phyloP scores from a whole-genome alignment of 2,797 vertebrate genomes.

The Synanceia verrucosa region DNA sequence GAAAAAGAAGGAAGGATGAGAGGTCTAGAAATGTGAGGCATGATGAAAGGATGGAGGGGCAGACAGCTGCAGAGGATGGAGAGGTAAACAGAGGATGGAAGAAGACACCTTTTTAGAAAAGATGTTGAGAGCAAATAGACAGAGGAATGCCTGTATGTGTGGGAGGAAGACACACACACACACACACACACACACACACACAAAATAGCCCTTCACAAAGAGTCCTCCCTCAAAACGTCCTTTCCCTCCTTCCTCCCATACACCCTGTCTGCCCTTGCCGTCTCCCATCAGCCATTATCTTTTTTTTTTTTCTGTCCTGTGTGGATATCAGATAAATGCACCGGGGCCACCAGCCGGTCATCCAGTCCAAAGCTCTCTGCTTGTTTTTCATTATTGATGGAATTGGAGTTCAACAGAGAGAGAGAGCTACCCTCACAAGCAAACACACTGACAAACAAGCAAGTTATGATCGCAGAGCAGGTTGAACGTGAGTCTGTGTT shows the following conservation, averaged over 20 bases:
- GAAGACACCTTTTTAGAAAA: conserved; percentile 19
- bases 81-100: conserved; percentile 9
- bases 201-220: conserved; percentile 56
- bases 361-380: conserved; percentile 3
- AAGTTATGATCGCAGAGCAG: conserved; percentile 37
- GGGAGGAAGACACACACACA: conserved; percentile 28
- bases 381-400: conserved; percentile 32
- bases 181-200: conserved; percentile 26
- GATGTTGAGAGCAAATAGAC: conserved; percentile 1
- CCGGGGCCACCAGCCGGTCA: not conserved
- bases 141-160: conserved; percentile 32
- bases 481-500: no score
- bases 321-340: conserved; percentile 10
- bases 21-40: not conserved
- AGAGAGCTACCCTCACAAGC: not conserved
- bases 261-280: not conserved
- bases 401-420: conserved; percentile 11
- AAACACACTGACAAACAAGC: not conserved
- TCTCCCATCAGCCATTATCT: conserved; percentile 5
- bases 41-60: conserved; percentile 1
- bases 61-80: conserved; percentile 4
- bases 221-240: conserved; percentile 20
- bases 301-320: not conserved
- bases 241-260: conserved; percentile 8
- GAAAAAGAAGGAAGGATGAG: not conserved